Conservation (phyloP, 92 coral and sea anemone species). For the Blastomussa wellsi region DNA sequence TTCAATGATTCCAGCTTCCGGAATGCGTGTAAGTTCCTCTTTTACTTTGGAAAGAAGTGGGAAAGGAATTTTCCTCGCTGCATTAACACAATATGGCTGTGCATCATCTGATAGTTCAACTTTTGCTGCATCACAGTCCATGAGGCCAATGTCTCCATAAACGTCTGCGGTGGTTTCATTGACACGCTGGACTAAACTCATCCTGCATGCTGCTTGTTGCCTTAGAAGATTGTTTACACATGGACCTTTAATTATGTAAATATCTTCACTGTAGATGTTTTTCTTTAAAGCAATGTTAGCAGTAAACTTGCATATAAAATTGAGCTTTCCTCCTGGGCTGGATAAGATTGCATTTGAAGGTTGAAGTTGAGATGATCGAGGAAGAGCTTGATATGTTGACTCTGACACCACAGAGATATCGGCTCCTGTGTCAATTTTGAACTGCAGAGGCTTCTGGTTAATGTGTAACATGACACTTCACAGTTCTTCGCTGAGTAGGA, state of each 20-base stretch:
- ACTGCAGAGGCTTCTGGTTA: slow-evolving; percentile 28
- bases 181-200: slow-evolving; percentile 36
- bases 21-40: slow-evolving; percentile 50
- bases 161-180: slow-evolving; percentile 7
- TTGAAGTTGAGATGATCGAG: slow-evolving; percentile 33
- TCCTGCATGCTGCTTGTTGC: slow-evolving; percentile 33
- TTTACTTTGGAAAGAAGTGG: slow-evolving; percentile 52
- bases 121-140: slow-evolving; percentile 41
- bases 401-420: slow-evolving; percentile 50
- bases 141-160: slow-evolving; percentile 36
- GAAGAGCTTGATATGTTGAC: slow-evolving; percentile 35
- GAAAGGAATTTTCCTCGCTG: slow-evolving; percentile 47
- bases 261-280: slow-evolving; percentile 2
- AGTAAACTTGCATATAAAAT: slow-evolving; percentile 25
- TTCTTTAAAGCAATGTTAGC: slow-evolving; percentile 8
- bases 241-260: slow-evolving; percentile 24
- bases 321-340: slow-evolving; percentile 43
- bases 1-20: slow-evolving; percentile 51
- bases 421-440: slow-evolving; percentile 61
- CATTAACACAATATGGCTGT: slow-evolving; percentile 44
- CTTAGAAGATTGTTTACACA: slow-evolving; percentile 42
- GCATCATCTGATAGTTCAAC: slow-evolving; percentile 48
- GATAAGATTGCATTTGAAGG: slow-evolving; percentile 31
- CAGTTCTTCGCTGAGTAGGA: slow-evolving; percentile 30
- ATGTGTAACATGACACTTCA: slow-evolving; percentile 52